phyloP scores from a whole-genome alignment of 2,797 vertebrate species.

The Calcarius lapponicus region DNA sequence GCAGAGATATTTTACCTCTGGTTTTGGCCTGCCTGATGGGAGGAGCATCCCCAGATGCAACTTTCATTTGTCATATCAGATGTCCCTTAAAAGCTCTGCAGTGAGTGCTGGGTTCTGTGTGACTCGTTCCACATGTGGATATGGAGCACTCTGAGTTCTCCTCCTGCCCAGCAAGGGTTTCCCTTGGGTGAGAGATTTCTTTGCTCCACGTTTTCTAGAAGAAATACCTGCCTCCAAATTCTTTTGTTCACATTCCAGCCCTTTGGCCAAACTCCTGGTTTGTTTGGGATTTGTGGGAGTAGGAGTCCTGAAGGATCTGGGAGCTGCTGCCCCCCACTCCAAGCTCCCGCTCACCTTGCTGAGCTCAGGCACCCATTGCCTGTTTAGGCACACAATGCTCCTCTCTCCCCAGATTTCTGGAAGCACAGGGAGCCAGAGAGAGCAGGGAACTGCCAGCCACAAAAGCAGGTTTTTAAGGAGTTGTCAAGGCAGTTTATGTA shows the following conservation, averaged over 20 bases:
- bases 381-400: neutral
- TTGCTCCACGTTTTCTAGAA: neutral
- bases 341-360: neutral
- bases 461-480: neutral
- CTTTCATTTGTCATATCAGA: neutral
- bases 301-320: neutral
- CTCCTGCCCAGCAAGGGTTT: rapidly evolving
- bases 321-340: neutral
- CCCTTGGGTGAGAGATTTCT: neutral
- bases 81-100: neutral
- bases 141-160: neutral
- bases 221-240: neutral
- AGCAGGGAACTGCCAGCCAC: neutral
- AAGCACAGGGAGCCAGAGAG: neutral
- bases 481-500: neutral
- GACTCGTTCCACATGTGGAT: neutral
- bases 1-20: neutral
- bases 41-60: neutral
- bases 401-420: neutral
- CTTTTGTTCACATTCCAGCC: neutral
- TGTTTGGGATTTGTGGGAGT: neutral
- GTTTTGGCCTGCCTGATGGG: neutral
- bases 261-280: neutral
- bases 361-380: neutral
- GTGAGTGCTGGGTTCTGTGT: neutral